Evolutionary conservation across 2,113 vertebrate species (phyloP).

Genomic region (Ondatra zibethicus): DNA sequence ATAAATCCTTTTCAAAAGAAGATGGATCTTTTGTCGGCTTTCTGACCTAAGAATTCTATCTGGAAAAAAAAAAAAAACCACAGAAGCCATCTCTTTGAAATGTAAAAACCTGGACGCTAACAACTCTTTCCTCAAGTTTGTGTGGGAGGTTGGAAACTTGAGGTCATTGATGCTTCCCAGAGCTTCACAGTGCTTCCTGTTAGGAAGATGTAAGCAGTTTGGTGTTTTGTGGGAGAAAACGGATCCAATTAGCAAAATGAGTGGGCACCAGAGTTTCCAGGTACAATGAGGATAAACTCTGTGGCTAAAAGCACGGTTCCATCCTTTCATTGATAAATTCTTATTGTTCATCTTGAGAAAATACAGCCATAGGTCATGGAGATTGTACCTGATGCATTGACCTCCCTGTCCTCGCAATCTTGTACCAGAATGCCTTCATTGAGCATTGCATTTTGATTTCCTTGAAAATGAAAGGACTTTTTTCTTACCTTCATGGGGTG

Average conservation of each 20-base stretch:
- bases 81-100: slow-evolving; percentile 2
- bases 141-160: background rate
- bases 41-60: background rate
- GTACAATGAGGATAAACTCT: background rate
- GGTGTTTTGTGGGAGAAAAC: background rate
- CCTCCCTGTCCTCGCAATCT: background rate
- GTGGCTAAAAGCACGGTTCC: background rate
- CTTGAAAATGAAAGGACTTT: background rate
- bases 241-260: background rate
- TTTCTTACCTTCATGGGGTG: background rate
- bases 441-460: background rate
- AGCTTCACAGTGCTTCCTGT: background rate
- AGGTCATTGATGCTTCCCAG: background rate
- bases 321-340: background rate
- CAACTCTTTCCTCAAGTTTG: background rate
- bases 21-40: background rate
- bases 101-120: background rate
- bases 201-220: background rate
- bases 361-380: background rate
- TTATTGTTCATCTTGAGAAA: background rate
- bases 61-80: background rate
- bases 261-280: background rate
- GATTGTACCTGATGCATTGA: no score
- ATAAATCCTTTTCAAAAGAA: slow-evolving; percentile 20
- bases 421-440: background rate